Base-by-base conservation (phyloP, 2,888 invertebrate genomes). In the Cryptus viduatorius region DNA sequence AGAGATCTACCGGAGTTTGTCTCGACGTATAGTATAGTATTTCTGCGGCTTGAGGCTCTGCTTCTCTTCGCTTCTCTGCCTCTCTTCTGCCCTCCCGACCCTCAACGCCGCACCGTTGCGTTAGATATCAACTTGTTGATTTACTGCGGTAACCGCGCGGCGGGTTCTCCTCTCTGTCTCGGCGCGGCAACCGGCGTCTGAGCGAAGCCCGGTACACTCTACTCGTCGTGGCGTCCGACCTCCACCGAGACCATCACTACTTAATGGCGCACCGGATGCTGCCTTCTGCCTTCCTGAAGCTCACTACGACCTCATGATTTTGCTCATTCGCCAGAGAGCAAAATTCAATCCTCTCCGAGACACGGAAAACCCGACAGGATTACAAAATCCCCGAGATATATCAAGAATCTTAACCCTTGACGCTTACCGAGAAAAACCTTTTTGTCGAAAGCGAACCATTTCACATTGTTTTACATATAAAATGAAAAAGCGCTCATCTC, bases 41-140 rank as follows among this genome's bases (percentile, higher is more conserved):
- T 75, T 46, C 75, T 48, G 64, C 42, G 50, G 64, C 64, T 48
- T 37, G 14, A 59, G 31, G 75, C 75, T 50, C 5, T 12, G 8
- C 29, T 5, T 48, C 69, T 50, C 14, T 50, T 48, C 46, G 42
- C 31, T n/a, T n/a, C n/a, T 37, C 48, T 75, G 31, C n/a, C 50
- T 19, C 16, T 50, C 48, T 53, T 61, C 64, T 65, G 19, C 68
- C 19, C 12, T n/a, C 75, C 56, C 75, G 46, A 67, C 16, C 37
- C 44, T 50, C 59, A 24, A 37, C 79, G 42, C 65, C 69, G 37
- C 73, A 77, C 44, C 68, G 73, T 78, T 78, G 84, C 84, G 81
- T 84, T 89, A 88, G 89, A 91, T 91, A 91, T 92, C 92, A 92
- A 92, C 92, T 93, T 92, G 93, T 92, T 92, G 92, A 93, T 93